Evolutionary conservation across 30 jellyfish, hydroid and myxozoan species (phyloP).

Genomic region (Aurelia aurita): DNA sequence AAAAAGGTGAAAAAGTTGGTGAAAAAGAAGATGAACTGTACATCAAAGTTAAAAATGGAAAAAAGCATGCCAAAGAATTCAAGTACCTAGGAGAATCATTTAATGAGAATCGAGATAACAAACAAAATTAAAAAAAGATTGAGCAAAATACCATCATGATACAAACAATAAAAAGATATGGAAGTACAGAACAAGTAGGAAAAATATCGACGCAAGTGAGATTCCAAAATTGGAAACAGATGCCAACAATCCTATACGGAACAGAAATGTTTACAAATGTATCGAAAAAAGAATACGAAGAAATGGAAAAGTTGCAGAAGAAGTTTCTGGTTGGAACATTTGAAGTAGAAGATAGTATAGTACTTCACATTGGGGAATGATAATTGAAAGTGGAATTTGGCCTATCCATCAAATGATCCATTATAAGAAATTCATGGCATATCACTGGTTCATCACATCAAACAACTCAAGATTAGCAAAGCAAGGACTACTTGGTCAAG

Average conservation of each 20-base stretch:
- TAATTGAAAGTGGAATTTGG: slow-evolving; percentile 26
- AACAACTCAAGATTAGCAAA: slow-evolving; percentile 10
- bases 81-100: slow-evolving; percentile 2
- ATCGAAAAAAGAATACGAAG: neutral
- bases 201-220: too few relatives aligned
- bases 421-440: slow-evolving; percentile 14
- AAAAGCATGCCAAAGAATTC: neutral
- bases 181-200: slow-evolving; percentile 15
- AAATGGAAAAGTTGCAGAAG: neutral
- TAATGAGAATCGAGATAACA: slow-evolving; percentile 1
- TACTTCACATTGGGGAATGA: slow-evolving; percentile 19
- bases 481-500: slow-evolving; percentile 11
- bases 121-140: neutral
- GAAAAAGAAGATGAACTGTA: neutral
- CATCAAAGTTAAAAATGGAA: neutral
- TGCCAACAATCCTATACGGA: slow-evolving; percentile 19
- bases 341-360: slow-evolving; percentile 12
- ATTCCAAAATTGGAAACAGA: too few relatives aligned
- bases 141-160: slow-evolving; percentile 24
- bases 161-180: slow-evolving; percentile 35
- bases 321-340: neutral
- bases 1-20: neutral
- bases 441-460: too few relatives aligned
- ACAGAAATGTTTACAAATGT: neutral
- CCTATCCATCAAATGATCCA: slow-evolving; percentile 18